These are phyloP conservation scores for Barnardius zonarius DNA, from an alignment of 2,113 vertebrate genomes.

Conservation along the genomic window DNA sequence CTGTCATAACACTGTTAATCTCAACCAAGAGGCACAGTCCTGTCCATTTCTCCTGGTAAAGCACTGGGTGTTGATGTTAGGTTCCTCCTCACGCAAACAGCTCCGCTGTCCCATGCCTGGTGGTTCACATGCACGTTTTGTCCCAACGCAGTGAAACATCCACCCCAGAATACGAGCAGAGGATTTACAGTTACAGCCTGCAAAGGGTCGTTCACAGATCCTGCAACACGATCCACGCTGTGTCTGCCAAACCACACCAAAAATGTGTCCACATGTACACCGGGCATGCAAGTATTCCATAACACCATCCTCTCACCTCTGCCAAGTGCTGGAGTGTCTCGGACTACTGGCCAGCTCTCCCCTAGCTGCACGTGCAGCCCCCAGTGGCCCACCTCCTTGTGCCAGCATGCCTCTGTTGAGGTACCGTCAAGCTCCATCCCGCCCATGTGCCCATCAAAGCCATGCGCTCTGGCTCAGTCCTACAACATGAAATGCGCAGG, in stretches of 20 bases:
- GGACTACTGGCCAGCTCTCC: background rate
- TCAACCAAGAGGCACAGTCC: background rate
- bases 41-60: background rate
- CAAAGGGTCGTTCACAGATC: background rate
- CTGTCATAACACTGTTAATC: background rate
- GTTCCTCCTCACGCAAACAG: fast-evolving
- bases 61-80: fast-evolving
- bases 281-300: fast-evolving
- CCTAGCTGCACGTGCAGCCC: fast-evolving
- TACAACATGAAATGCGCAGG: fast-evolving
- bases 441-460: fast-evolving
- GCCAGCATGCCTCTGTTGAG: background rate
- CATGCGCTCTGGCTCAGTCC: fast-evolving
- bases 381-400: fast-evolving
- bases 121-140: fast-evolving
- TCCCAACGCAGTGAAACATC: fast-evolving
- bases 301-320: background rate
- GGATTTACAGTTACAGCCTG: background rate
- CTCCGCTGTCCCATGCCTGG: fast-evolving
- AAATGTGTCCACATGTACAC: fast-evolving
- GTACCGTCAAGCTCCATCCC: background rate
- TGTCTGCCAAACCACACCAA: background rate
- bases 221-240: fast-evolving
- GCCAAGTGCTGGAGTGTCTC: fast-evolving
- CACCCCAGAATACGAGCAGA: fast-evolving